phyloP scores from a whole-genome alignment of 1,140 invertebrate genomes.

The Drosophila kohkoa region DNA sequence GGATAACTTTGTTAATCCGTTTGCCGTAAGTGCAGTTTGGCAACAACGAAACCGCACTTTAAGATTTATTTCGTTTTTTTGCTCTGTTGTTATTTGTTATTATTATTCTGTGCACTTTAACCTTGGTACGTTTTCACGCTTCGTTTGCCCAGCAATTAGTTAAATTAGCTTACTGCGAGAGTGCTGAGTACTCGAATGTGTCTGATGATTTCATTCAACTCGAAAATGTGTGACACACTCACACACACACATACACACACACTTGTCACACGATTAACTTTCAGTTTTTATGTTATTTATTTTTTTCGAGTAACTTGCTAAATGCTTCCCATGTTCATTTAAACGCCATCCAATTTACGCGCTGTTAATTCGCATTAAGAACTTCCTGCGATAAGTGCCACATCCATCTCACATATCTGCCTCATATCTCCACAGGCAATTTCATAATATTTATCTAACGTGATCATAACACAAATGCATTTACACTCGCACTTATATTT shows the following conservation, averaged over 20 bases:
- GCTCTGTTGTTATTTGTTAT: conserved; percentile 26
- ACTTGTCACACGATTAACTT: not conserved
- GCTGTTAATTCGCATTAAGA: conserved; percentile 39
- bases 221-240: conserved; percentile 46
- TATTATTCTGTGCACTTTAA: conserved; percentile 40
- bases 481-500: conserved; percentile 28
- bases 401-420: conserved; percentile 36
- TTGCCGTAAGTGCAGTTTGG: conserved; percentile 67
- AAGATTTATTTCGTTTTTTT: conserved; percentile 18
- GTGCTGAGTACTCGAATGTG: conserved; percentile 5
- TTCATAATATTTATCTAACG: conserved; percentile 76
- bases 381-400: conserved; percentile 41
- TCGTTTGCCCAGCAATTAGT: conserved; percentile 66
- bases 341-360: conserved; percentile 49
- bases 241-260: conserved; percentile 2
- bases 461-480: conserved; percentile 43
- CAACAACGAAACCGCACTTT: conserved; percentile 20
- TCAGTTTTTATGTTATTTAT: conserved; percentile 24
- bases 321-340: conserved; percentile 57
- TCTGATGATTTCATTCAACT: conserved; percentile 60
- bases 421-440: conserved; percentile 25
- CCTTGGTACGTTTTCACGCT: conserved; percentile 64
- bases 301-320: conserved; percentile 50
- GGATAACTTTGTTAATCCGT: conserved; percentile 54
- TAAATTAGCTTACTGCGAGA: conserved; percentile 35